phyloP scores from a whole-genome alignment of 2,888 invertebrate genomes.

The Eustalomyia histrio region DNA sequence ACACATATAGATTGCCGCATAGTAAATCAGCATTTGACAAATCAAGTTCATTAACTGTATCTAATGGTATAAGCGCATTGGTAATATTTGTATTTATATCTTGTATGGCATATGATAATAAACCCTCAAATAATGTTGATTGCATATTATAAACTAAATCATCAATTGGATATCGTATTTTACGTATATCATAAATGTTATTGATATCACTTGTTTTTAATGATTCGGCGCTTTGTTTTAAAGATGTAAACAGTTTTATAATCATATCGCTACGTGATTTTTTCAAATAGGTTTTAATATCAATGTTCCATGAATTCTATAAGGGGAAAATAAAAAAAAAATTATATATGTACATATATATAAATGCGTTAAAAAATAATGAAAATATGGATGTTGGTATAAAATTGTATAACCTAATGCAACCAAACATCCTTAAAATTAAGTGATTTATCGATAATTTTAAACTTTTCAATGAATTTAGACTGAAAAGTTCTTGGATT shows the following conservation, averaged over 20 bases:
- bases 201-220: slow-evolving; percentile 48
- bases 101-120: slow-evolving; percentile 66
- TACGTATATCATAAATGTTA: slow-evolving; percentile 68
- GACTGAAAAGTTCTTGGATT: no score
- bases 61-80: slow-evolving; percentile 8
- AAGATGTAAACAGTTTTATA: slow-evolving; percentile 16
- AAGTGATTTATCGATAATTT: no score
- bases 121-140: slow-evolving; percentile 67
- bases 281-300: slow-evolving; percentile 39
- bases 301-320: slow-evolving; percentile 28
- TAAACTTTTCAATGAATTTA: no score
- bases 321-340: background rate
- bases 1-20: slow-evolving; percentile 67
- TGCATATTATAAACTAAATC: slow-evolving; percentile 68
- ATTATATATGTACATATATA: background rate
- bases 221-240: slow-evolving; percentile 25
- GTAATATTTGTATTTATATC: slow-evolving; percentile 60
- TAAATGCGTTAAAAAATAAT: no score
- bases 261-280: slow-evolving; percentile 32
- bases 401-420: no score
- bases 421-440: no score
- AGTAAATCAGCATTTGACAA: slow-evolving; percentile 61
- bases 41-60: slow-evolving; percentile 33
- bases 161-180: slow-evolving; percentile 64
- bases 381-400: no score